phyloP scores from a whole-genome alignment of 2,797 vertebrate species.

The Austrolebias charrua region DNA sequence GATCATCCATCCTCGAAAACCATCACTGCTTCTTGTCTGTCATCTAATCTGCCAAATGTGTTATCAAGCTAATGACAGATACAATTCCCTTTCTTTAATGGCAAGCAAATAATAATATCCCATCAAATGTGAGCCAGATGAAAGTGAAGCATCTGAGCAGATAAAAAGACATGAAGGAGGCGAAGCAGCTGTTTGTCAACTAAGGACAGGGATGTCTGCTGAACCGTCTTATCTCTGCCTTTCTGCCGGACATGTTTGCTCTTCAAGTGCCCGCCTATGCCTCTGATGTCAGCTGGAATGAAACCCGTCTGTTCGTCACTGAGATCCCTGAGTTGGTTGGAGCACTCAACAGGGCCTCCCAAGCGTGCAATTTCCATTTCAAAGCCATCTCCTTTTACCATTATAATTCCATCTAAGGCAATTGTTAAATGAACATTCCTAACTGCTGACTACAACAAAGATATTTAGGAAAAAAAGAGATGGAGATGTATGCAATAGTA shows the following conservation, averaged over 20 bases:
- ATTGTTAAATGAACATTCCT: slow-evolving; percentile 77
- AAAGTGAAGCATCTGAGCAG: slow-evolving; percentile 52
- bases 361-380: slow-evolving; percentile 71
- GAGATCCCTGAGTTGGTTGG: slow-evolving; percentile 54
- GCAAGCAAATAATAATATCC: slow-evolving; percentile 71
- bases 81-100: slow-evolving; percentile 70
- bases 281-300: slow-evolving; percentile 67
- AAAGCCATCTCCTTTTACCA: slow-evolving; percentile 69
- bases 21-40: slow-evolving; percentile 37
- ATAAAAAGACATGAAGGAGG: slow-evolving; percentile 49
- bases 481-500: slow-evolving; percentile 65
- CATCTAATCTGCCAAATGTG: slow-evolving; percentile 59
- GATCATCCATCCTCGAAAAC: slow-evolving; percentile 34
- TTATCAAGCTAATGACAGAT: slow-evolving; percentile 68
- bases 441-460: slow-evolving; percentile 79
- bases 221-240: slow-evolving; percentile 54
- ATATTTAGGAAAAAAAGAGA: slow-evolving; percentile 64
- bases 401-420: slow-evolving; percentile 77
- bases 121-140: slow-evolving; percentile 55
- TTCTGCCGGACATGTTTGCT: slow-evolving; percentile 56
- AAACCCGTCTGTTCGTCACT: slow-evolving; percentile 55
- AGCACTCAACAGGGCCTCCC: slow-evolving; percentile 50
- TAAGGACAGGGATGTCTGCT: slow-evolving; percentile 47
- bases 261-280: slow-evolving; percentile 43
- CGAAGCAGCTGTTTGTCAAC: slow-evolving; percentile 66